A percentile compares a stretch with the other conserved stretches of the same genome.
phyloP scores from a whole-genome alignment of 2,888 invertebrate genomes.

The Cataglyphis rosenhaueri region DNA sequence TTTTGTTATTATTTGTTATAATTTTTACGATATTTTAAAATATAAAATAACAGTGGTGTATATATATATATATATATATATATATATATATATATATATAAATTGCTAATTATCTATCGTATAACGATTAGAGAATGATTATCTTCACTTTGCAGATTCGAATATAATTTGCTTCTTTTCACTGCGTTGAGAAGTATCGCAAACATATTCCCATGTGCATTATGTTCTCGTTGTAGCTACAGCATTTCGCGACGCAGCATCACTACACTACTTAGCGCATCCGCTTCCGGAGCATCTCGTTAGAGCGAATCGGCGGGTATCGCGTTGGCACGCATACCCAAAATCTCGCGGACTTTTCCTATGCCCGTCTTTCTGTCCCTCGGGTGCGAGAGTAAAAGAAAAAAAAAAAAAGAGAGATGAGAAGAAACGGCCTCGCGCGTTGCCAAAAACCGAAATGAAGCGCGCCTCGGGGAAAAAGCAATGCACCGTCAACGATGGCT shows the following conservation, averaged over 20 bases:
- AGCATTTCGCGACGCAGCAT: slow-evolving; percentile 3
- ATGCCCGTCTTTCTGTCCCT: not conserved
- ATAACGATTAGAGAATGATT: too few species aligned
- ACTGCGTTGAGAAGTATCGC: slow-evolving; percentile 8
- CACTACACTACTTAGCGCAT: slow-evolving; percentile 71
- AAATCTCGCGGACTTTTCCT: slow-evolving; percentile 10
- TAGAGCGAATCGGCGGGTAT: slow-evolving; percentile 69
- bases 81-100: too few species aligned
- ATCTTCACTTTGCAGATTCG: not conserved
- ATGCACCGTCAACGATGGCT: slow-evolving; percentile 61
- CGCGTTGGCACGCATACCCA: slow-evolving; percentile 72
- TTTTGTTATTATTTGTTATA: too few species aligned
- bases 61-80: too few species aligned
- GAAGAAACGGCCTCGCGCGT: slow-evolving; percentile 51
- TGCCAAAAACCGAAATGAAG: slow-evolving; percentile 78
- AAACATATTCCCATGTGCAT: slow-evolving; percentile 27
- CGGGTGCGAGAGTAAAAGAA: not conserved
- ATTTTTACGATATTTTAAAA: too few species aligned
- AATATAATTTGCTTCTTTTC: not conserved
- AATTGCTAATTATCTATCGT: too few species aligned
- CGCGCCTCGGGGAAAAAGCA: slow-evolving; percentile 61
- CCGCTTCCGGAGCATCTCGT: slow-evolving; percentile 77
- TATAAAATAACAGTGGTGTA: too few species aligned
- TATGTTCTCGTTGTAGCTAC: slow-evolving; percentile 47
- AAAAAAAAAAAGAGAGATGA: slow-evolving; percentile 10